Percentiles rank a stretch among this genome's conserved stretches.
phyloP scores from a whole-genome alignment of 2,113 vertebrate species.

The Pterocles gutturalis region DNA sequence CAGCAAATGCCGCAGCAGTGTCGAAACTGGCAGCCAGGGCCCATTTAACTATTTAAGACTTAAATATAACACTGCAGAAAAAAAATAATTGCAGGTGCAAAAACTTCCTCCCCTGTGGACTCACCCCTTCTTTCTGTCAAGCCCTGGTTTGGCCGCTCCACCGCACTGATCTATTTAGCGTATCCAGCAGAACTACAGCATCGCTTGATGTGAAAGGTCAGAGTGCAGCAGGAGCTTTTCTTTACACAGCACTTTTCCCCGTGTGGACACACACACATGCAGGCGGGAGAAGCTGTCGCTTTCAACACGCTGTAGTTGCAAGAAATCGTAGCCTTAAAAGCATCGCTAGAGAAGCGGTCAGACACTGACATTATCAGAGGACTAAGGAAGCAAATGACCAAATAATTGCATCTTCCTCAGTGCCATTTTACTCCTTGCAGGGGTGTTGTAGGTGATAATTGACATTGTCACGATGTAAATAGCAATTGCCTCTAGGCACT shows the following conservation, averaged over 20 bases:
- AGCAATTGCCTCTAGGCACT: not conserved
- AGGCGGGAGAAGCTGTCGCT: not conserved
- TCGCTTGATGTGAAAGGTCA: not conserved
- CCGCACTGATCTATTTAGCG: not conserved
- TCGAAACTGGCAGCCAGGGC: not conserved
- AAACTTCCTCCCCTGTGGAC: not conserved
- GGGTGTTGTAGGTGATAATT: slow-evolving; percentile 27
- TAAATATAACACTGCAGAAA: not conserved
- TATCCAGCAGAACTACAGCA: not conserved
- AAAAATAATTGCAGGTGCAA: not conserved
- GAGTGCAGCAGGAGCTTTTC: accelerated
- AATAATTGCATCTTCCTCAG: not conserved
- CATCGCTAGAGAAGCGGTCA: not conserved
- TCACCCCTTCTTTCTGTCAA: not conserved
- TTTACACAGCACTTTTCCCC: not conserved
- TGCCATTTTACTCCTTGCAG: not conserved
- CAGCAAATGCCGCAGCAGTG: not conserved
- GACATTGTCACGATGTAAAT: not conserved
- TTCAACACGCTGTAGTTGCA: accelerated
- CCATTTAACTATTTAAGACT: not conserved
- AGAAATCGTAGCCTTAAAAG: not conserved
- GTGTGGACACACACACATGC: accelerated
- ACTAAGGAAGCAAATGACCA: not conserved
- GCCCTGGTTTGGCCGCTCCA: accelerated
- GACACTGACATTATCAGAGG: not conserved